Conservation (phyloP, 2,113 vertebrate species). For the Callipepla squamata region DNA sequence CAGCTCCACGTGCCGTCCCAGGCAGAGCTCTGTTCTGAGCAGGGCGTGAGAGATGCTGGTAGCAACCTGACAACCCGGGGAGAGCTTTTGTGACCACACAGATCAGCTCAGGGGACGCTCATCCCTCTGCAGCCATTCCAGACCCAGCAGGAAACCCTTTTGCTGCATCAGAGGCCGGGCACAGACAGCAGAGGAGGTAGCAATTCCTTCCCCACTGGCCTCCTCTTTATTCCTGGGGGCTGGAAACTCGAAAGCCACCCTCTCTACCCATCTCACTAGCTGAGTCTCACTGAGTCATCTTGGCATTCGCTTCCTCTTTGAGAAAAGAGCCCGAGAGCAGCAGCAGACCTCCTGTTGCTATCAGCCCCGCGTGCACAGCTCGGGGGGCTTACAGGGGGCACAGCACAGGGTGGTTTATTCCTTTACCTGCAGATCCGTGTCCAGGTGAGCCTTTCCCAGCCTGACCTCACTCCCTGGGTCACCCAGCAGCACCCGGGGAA, state of each 20-base stretch:
- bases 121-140: not conserved
- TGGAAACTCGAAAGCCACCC: not conserved
- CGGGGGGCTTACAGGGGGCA: not conserved
- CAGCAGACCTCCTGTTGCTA: not conserved
- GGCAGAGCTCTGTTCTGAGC: accelerated
- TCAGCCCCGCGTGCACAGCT: accelerated
- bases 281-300: conserved; percentile 54
- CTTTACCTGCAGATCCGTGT: not conserved
- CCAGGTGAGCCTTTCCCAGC: not conserved
- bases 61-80: not conserved
- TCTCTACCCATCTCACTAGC: not conserved
- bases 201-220: not conserved
- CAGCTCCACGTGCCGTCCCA: not conserved
- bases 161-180: not conserved
- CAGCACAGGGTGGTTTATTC: not conserved
- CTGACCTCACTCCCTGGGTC: accelerated
- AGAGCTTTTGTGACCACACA: not conserved
- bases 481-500: not conserved
- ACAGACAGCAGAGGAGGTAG: accelerated
- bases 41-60: no score
- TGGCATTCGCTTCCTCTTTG: not conserved
- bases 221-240: not conserved
- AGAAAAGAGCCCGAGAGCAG: not conserved
- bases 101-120: not conserved
- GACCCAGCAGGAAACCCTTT: not conserved